Percentiles rank a stretch among this genome's conserved stretches.
Conservation (phyloP, 2,113 vertebrate genomes). For the Axis porcinus region DNA sequence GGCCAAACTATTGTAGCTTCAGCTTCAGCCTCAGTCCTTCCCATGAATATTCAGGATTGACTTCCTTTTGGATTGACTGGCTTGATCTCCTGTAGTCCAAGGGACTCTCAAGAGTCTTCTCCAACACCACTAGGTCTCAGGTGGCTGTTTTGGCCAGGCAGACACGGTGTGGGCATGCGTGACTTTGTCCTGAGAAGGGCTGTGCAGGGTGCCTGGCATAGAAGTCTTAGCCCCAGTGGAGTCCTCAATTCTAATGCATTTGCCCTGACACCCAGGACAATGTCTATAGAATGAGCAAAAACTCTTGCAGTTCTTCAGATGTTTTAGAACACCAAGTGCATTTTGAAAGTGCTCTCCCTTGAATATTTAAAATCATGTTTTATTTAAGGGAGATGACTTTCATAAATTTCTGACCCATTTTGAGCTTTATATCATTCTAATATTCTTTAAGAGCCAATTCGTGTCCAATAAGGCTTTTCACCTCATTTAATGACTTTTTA, state of each 20-base stretch:
- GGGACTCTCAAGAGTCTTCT: not conserved
- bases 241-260: not conserved
- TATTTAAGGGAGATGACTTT: constrained; percentile 71
- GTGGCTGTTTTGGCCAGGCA: not conserved
- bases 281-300: constrained; percentile 26
- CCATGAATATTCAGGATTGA: not conserved
- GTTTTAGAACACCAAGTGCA: constrained; percentile 44
- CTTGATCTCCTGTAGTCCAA: not conserved
- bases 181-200: not conserved
- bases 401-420: constrained; percentile 72
- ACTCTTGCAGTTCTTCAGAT: constrained; percentile 15
- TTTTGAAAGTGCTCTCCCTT: constrained; percentile 46
- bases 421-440: constrained; percentile 72
- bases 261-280: not conserved
- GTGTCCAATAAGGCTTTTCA: constrained; percentile 71
- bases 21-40: not conserved
- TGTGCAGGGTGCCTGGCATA: no score
- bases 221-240: no score
- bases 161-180: not conserved
- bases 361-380: constrained; percentile 71
- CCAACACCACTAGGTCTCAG: not conserved
- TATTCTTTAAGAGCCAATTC: constrained; percentile 71
- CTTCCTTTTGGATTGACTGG: not conserved
- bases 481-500: constrained; percentile 72
- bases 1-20: not conserved